Evolutionary conservation across 1,140 invertebrate species (phyloP).

Genomic region (Drosophila truncata): DNA sequence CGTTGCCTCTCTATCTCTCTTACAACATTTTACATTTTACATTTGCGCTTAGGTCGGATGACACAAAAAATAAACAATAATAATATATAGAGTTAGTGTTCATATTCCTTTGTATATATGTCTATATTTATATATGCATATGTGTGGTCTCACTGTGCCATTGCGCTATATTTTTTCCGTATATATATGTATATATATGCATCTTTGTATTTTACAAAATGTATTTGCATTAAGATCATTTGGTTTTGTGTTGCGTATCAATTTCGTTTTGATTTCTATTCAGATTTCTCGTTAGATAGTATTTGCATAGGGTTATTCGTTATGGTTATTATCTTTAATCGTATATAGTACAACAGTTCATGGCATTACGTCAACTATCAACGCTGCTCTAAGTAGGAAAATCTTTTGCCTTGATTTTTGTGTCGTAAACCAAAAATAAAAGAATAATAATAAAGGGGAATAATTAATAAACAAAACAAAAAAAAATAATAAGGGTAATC

Average conservation of each 20-base stretch:
- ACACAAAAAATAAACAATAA: constrained; percentile 46
- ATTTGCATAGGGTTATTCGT: constrained; percentile 39
- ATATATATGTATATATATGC: constrained; percentile 49
- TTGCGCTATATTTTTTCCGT: constrained; percentile 21
- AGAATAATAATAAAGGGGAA: constrained; percentile 2
- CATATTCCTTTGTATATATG: constrained; percentile 20
- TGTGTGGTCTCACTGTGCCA: constrained; percentile 22
- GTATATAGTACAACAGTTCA: constrained; percentile 76
- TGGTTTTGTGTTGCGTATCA: constrained; percentile 74
- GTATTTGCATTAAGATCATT: constrained; percentile 74
- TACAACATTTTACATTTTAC: constrained; percentile 48
- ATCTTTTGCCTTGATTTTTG: constrained; percentile 41
- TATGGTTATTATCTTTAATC: constrained; percentile 46
- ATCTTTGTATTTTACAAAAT: constrained; percentile 65
- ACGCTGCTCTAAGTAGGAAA: constrained; percentile 70
- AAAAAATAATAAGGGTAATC: constrained; percentile 27
- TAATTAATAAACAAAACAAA: constrained; percentile 53
- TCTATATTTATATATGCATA: constrained; percentile 3
- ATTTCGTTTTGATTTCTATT: constrained; percentile 66
- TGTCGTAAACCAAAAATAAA: constrained; percentile 21
- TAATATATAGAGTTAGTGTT: constrained; percentile 30
- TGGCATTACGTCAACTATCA: constrained; percentile 62
- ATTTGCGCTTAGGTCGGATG: constrained; percentile 48
- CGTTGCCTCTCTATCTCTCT: constrained; percentile 43
- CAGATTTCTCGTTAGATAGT: constrained; percentile 53